phyloP scores from a whole-genome alignment of 2,113 vertebrate species.

The Clinocottus analis region DNA sequence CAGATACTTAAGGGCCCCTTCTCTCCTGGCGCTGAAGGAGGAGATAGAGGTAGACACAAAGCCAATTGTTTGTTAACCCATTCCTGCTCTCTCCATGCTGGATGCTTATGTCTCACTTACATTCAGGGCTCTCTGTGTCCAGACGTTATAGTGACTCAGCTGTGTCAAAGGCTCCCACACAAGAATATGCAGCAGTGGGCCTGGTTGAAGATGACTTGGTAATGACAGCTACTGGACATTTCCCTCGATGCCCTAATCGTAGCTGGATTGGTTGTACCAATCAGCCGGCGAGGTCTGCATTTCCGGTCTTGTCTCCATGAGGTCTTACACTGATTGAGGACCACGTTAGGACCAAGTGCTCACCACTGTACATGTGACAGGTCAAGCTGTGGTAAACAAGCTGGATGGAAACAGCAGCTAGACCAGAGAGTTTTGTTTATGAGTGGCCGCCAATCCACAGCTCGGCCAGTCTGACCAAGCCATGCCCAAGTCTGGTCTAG shows the following conservation, averaged over 20 bases:
- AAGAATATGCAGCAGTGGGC: conserved; percentile 7
- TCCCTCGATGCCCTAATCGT: conserved; percentile 53
- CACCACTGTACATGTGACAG: conserved; percentile 69
- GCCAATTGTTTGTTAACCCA: conserved; percentile 44
- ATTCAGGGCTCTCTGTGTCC: conserved; percentile 5
- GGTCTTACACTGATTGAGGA: conserved; percentile 34
- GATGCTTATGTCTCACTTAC: conserved; percentile 23
- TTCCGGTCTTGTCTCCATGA: conserved; percentile 53
- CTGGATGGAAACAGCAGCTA: conserved; percentile 81
- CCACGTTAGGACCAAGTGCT: conserved; percentile 53
- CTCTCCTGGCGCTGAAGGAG: conserved; percentile 20
- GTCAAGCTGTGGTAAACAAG: conserved; percentile 80
- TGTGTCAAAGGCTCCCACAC: conserved; percentile 24
- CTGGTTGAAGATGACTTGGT: conserved; percentile 25
- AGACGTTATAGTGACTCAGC: conserved; percentile 57
- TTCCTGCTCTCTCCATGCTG: conserved; percentile 22
- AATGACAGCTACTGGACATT: conserved; percentile 55
- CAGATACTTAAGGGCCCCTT: conserved; percentile 19
- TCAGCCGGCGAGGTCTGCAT: conserved; percentile 60
- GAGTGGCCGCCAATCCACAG: conserved; percentile 75
- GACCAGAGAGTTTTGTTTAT: conserved; percentile 68
- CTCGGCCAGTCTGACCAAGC: conserved; percentile 58
- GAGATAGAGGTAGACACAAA: conserved; percentile 29
- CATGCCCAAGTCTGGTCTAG: conserved; percentile 79
- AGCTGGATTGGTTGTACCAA: conserved; percentile 22